Evolutionary conservation across 2,113 vertebrate genomes (phyloP).

Genomic region (Spea multiplicata): DNA sequence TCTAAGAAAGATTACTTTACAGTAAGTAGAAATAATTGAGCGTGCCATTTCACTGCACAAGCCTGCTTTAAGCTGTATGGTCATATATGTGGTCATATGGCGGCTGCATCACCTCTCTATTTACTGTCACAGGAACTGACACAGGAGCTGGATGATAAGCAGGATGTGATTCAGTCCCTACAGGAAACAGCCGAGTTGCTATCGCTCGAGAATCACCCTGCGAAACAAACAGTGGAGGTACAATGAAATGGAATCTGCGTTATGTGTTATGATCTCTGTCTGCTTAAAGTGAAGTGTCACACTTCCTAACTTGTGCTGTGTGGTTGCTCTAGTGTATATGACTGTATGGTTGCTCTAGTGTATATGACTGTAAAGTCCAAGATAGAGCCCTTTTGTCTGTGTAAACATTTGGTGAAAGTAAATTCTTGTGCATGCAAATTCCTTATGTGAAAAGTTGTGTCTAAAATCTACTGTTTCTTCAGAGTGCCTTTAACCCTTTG

Average conservation of each 20-base stretch:
- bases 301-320: too few species aligned
- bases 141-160: constrained; percentile 85
- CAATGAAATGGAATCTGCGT: constrained; percentile 5
- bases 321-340: too few species aligned
- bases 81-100: background rate
- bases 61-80: accelerated
- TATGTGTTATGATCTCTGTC: too few species aligned
- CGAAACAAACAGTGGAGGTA: constrained; percentile 95
- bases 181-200: constrained; percentile 86
- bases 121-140: constrained; percentile 75
- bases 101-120: background rate
- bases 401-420: background rate
- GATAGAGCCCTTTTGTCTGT: too few species aligned
- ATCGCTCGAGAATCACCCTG: constrained; percentile 91
- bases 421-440: background rate
- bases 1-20: constrained; percentile 84
- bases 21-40: constrained; percentile 66
- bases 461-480: too few species aligned
- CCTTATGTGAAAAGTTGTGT: too few species aligned
- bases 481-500: background rate
- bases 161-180: constrained; percentile 81
- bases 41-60: background rate
- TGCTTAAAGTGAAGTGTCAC: too few species aligned
- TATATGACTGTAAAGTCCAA: too few species aligned
- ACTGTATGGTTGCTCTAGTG: too few species aligned